Percentiles rank a stretch among this genome's conserved stretches.
Evolutionary conservation across 2,797 vertebrate species (phyloP).

Genomic region (Hippoglossus hippoglossus): DNA sequence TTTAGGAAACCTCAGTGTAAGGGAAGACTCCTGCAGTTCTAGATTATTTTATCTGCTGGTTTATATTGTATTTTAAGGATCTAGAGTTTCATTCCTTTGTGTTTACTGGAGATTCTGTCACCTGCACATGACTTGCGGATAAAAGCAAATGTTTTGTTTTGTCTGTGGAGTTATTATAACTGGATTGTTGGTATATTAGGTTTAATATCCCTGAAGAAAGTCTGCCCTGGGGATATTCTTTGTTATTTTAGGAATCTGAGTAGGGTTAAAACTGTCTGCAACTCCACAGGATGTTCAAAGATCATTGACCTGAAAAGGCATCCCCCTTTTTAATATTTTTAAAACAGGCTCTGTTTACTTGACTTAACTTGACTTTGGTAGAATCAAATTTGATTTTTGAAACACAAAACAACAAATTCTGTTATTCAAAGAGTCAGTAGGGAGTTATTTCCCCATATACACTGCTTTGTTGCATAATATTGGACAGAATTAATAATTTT

Average conservation of each 20-base stretch:
- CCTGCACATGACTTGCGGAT: constrained; percentile 19
- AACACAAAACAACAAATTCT: too few species aligned
- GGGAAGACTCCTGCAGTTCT: too few species aligned
- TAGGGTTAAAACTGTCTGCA: constrained; percentile 35
- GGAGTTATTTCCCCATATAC: too few species aligned
- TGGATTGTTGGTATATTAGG: constrained; percentile 11
- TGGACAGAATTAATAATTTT: too few species aligned
- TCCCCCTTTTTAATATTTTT: constrained; percentile 3
- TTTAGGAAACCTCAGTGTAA: constrained; percentile 1
- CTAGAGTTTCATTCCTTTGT: too few species aligned
- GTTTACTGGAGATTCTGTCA: too few species aligned
- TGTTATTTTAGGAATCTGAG: constrained; percentile 32
- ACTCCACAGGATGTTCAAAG: constrained; percentile 27
- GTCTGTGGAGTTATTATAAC: constrained; percentile 19
- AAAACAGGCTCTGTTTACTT: constrained; percentile 12
- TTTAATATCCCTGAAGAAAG: constrained; percentile 16
- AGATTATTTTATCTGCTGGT: too few species aligned
- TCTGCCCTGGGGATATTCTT: not conserved
- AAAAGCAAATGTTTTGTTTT: constrained; percentile 31
- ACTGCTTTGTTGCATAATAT: too few species aligned
- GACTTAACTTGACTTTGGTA: constrained; percentile 7
- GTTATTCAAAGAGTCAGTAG: too few species aligned
- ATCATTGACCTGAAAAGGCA: constrained; percentile 3
- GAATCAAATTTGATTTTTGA: not conserved
- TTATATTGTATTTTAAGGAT: too few species aligned